phyloP scores from a whole-genome alignment of 2,888 invertebrate species.

The Cremastobaeus sp. region DNA sequence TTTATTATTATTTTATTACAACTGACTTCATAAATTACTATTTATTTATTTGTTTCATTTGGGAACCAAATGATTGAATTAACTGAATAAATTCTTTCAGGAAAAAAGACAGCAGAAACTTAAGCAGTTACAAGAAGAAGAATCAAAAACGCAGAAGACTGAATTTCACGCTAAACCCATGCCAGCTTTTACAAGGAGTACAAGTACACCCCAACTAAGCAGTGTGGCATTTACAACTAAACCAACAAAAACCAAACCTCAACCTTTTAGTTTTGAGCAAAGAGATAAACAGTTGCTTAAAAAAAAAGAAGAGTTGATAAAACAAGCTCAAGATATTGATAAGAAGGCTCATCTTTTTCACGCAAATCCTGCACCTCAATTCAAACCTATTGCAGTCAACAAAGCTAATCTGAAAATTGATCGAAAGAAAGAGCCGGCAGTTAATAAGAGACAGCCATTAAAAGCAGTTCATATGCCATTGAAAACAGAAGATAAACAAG shows the following conservation, averaged over 20 bases:
- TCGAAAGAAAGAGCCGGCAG: slow-evolving; percentile 57
- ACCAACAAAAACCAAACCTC: slow-evolving; percentile 44
- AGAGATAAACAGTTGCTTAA: slow-evolving; percentile 81
- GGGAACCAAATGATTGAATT: neutral
- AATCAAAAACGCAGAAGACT: slow-evolving; percentile 64
- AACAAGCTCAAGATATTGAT: slow-evolving; percentile 81
- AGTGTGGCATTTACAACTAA: slow-evolving; percentile 51
- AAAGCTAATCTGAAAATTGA: slow-evolving; percentile 67
- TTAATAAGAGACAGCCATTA: slow-evolving; percentile 24
- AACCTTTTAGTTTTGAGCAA: slow-evolving; percentile 82
- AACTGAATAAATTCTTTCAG: slow-evolving; percentile 45
- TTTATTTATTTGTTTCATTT: neutral
- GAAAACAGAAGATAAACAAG: neutral
- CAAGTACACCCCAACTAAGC: slow-evolving; percentile 17
- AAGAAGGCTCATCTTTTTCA: slow-evolving; percentile 84
- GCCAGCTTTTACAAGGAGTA: slow-evolving; percentile 73
- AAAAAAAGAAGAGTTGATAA: slow-evolving; percentile 82
- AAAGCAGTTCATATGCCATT: slow-evolving; percentile 23
- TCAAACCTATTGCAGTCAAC: slow-evolving; percentile 78
- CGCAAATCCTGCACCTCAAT: slow-evolving; percentile 84
- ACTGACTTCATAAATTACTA: too few species aligned
- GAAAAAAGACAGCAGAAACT: slow-evolving; percentile 78
- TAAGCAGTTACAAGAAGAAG: slow-evolving; percentile 66
- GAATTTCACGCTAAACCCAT: slow-evolving; percentile 83
- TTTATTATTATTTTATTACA: neutral